A percentile compares a stretch with the other conserved stretches of the same genome.
Evolutionary conservation across 2,888 invertebrate species (phyloP).

Genomic region (Drosophila demipolita): DNA sequence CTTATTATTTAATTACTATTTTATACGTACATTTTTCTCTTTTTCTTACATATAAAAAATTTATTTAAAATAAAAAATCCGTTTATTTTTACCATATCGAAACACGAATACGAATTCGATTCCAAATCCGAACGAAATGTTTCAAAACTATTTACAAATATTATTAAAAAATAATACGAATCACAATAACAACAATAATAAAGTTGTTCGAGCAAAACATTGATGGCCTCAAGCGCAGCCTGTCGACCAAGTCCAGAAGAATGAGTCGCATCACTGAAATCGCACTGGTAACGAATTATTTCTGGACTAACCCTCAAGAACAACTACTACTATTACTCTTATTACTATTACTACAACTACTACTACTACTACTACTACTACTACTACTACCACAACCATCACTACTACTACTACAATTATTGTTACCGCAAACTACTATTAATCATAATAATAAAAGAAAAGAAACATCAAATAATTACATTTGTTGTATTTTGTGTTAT

Average conservation of each 20-base stretch:
- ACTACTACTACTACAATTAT: slow-evolving; percentile 19
- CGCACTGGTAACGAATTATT: slow-evolving; percentile 90
- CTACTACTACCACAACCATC: slow-evolving; percentile 10
- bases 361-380: slow-evolving; percentile 25
- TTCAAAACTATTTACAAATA: slow-evolving; percentile 15
- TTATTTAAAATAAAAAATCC: slow-evolving; percentile 17
- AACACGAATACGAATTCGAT: slow-evolving; percentile 30
- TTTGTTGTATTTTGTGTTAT: slow-evolving; percentile 53
- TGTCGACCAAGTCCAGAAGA: slow-evolving; percentile 91
- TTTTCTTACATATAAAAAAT: slow-evolving; percentile 68
- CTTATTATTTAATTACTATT: slow-evolving; percentile 37
- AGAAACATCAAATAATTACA: slow-evolving; percentile 21
- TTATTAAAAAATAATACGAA: slow-evolving; percentile 69
- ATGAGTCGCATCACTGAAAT: slow-evolving; percentile 93
- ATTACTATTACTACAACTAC: slow-evolving; percentile 23
- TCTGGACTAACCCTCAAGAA: slow-evolving; percentile 79
- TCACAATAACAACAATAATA: slow-evolving; percentile 11
- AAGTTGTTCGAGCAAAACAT: slow-evolving; percentile 96
- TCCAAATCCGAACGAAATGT: slow-evolving; percentile 14
- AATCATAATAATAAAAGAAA: slow-evolving; percentile 21
- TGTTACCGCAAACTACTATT: slow-evolving; percentile 23
- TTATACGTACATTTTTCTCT: slow-evolving; percentile 62
- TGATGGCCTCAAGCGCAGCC: slow-evolving; percentile 92
- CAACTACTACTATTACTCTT: slow-evolving; percentile 20
- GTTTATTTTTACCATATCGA: slow-evolving; percentile 30